Evolutionary conservation across 2,113 vertebrate genomes (phyloP).

Genomic region (Passer montanus): DNA sequence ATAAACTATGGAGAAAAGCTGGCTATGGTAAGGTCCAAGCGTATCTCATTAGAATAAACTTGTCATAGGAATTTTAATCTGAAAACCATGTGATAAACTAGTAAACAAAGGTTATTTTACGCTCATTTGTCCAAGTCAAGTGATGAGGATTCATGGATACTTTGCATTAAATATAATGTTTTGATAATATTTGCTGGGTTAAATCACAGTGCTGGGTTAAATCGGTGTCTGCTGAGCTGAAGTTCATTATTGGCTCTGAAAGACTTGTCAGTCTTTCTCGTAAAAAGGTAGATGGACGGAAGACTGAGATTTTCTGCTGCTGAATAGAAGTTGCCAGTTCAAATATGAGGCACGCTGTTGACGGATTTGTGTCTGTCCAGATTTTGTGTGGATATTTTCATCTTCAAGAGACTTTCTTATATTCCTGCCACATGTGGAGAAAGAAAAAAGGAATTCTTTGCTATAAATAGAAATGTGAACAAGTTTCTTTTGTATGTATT

Average conservation of each 20-base stretch:
- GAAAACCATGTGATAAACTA: background rate
- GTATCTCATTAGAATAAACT: background rate
- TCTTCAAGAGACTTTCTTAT: background rate
- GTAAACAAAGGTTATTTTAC: background rate
- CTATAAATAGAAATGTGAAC: background rate
- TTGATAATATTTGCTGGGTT: background rate
- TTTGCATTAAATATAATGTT: background rate
- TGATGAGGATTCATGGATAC: background rate
- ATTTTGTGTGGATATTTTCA: background rate
- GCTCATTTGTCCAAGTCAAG: background rate
- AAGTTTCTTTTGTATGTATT: background rate
- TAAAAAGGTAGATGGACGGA: background rate
- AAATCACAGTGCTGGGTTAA: background rate
- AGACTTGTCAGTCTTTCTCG: background rate
- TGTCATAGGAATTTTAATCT: background rate
- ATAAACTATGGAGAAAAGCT: constrained; percentile 90
- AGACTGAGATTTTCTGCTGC: background rate
- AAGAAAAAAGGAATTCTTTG: background rate
- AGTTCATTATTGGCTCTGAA: background rate
- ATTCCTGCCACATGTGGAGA: background rate
- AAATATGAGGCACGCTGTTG: background rate
- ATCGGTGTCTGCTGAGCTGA: background rate
- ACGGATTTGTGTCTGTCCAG: background rate
- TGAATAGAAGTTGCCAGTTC: background rate
- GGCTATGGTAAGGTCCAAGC: constrained; percentile 85